Conservation (phyloP, 2,888 invertebrate genomes). For the Biston betularia region DNA sequence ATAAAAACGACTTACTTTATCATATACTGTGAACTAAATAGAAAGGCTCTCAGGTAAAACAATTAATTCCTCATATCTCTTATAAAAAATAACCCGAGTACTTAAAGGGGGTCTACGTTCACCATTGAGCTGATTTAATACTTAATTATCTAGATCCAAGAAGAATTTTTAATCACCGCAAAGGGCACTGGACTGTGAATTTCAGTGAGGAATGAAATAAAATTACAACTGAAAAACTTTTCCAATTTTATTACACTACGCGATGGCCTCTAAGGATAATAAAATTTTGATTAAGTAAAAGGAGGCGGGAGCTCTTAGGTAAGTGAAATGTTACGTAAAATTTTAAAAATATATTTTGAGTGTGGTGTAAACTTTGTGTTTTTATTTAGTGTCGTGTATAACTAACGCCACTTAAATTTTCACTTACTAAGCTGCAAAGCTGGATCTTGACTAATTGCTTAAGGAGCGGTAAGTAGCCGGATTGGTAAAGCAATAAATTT, state of each 20-base stretch:
- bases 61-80: no score
- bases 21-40: no score
- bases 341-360: slow-evolving; percentile 19
- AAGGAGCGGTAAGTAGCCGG: no score
- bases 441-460: no score
- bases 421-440: neutral
- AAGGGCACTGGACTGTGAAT: slow-evolving; percentile 31
- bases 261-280: slow-evolving; percentile 36
- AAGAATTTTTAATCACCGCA: slow-evolving; percentile 31
- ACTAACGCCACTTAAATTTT: neutral
- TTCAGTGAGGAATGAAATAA: slow-evolving; percentile 31
- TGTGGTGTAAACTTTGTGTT: neutral
- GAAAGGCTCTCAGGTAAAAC: no score
- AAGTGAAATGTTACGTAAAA: slow-evolving; percentile 29
- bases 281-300: slow-evolving; percentile 39
- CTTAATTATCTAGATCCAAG: slow-evolving; percentile 23
- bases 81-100: no score
- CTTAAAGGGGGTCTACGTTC: neutral
- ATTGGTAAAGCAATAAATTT: no score
- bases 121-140: neutral
- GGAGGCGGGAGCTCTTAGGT: slow-evolving; percentile 31
- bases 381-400: neutral
- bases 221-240: slow-evolving; percentile 39
- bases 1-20: no score
- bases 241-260: slow-evolving; percentile 38